phyloP scores from a whole-genome alignment of 2,113 vertebrate species.

The Bos taurus region ARS-UCD2.0 NC_037340.1:77751001-77751500 shows the following conservation, averaged over 20 bases:
- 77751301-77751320: not conserved
- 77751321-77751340: not conserved
- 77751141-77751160: not conserved
- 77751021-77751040: not conserved
- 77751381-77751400: not conserved
- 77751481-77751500: not conserved
- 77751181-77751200: not conserved
- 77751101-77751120: not conserved
- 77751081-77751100: too few species aligned
- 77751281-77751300: not conserved
- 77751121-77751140: not conserved
- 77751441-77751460: accelerated
- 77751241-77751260: not conserved
- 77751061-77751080: not conserved
- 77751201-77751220: not conserved
- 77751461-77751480: not conserved
- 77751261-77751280: not conserved
- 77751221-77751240: not conserved
- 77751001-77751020: not conserved
- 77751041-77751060: not conserved
- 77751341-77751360: not conserved
- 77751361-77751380: not conserved
- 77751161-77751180: not conserved
- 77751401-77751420: not conserved
- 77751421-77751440: not conserved